Evolutionary conservation across 1,140 invertebrate species (phyloP), one percentile per base, ranked within the genome.

Genomic region (Pseudobourletiella spinata): DNA sequence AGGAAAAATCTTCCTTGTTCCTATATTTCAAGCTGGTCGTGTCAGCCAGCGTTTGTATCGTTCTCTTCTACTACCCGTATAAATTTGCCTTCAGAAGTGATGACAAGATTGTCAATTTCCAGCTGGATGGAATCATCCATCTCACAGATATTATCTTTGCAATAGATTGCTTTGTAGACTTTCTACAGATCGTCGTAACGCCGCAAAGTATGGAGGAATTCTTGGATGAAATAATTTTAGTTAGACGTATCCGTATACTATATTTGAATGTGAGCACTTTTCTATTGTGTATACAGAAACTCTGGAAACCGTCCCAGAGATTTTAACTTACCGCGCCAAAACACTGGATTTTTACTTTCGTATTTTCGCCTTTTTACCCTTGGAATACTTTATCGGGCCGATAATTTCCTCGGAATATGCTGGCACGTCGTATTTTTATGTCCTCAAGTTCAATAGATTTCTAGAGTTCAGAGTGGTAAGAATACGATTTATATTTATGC

Each of bases 151-250:
- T 64, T 1, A 18, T 69, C 3, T 69, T 69, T 57, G 35, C 51
- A 1, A 11, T 61, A 16, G 56, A 69, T 35, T 63, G 26, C 25
- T 1, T 55, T 16, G 32, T 63, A 3, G 64, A 66, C 26, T 58
- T 61, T 44, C 25, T 57, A 2, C 61, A 66, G 32, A 29, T 60
- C 11, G 64, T 69, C 8, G 62, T 69, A 1, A 66, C 63, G 3
- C 61, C 64, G 3, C 64, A 66, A 57, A 59, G 64, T 66, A 56
- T n/a, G n/a, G n/a, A n/a, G n/a, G n/a, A n/a, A n/a, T n/a, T n/a
- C n/a, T n/a, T n/a, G n/a, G n/a, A n/a, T n/a, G n/a, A n/a, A n/a
- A n/a, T n/a, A n/a, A n/a, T n/a, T n/a, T n/a, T n/a, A n/a, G n/a
- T n/a, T n/a, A n/a, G n/a, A n/a, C n/a, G n/a, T n/a, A n/a, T n/a